Evolutionary conservation across 2,888 invertebrate genomes (phyloP).

Genomic region (Calliscelio sp.): DNA sequence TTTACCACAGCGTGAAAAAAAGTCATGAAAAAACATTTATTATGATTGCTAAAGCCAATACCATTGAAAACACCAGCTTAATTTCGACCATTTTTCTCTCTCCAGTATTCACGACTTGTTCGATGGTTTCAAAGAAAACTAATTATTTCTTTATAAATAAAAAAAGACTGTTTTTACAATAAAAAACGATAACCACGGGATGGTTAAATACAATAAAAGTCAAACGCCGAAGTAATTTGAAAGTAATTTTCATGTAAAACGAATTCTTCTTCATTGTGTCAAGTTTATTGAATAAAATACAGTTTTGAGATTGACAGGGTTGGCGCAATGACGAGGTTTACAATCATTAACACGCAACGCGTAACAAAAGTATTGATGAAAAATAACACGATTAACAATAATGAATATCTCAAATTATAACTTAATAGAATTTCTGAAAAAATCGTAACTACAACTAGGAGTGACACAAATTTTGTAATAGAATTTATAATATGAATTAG

Average conservation of each 20-base stretch:
- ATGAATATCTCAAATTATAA: conserved; percentile 30
- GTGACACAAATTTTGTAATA: not conserved
- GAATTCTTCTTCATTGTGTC: conserved; percentile 40
- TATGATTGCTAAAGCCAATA: no score
- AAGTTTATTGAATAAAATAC: conserved; percentile 63
- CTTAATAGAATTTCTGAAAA: conserved; percentile 4
- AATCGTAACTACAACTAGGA: not conserved
- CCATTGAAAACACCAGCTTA: no score
- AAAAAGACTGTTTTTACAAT: no score
- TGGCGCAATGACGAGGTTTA: conserved; percentile 48
- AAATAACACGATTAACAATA: conserved; percentile 13
- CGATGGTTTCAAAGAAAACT: conserved; percentile 1
- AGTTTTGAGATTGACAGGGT: conserved; percentile 61
- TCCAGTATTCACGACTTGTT: no score
- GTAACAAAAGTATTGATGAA: no score
- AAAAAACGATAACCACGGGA: conserved; percentile 48
- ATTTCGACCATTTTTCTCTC: no score
- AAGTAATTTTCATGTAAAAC: conserved; percentile 47
- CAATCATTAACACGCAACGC: no score
- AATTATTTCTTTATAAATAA: no score
- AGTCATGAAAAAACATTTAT: no score
- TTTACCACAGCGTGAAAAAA: no score
- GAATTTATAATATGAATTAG: not conserved
- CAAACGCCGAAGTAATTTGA: conserved; percentile 28
- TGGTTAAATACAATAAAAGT: conserved; percentile 57